These are phyloP conservation scores for Chymomyza amoena DNA, from an alignment of 2,888 invertebrate species.

Conservation along the genomic window DNA sequence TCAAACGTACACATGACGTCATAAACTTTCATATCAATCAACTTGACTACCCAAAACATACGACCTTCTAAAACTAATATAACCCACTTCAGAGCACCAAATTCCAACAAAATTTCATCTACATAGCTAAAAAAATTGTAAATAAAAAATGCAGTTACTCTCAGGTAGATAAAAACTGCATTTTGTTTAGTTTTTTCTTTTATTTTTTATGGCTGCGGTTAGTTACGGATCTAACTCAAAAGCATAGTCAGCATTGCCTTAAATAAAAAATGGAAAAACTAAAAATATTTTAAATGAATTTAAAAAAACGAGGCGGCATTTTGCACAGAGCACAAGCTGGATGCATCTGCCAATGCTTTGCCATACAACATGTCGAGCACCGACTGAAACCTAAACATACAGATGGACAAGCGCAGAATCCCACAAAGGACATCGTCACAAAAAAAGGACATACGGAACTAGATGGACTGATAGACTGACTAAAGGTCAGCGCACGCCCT, in stretches of 20 bases:
- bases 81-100: neutral
- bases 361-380: slow-evolving; percentile 67
- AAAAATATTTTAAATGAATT: slow-evolving; percentile 63
- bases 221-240: slow-evolving; percentile 58
- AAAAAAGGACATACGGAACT: neutral
- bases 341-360: slow-evolving; percentile 10
- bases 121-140: neutral
- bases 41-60: no score
- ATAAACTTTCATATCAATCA: no score
- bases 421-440: neutral
- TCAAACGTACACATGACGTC: no score
- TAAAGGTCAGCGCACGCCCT: slow-evolving; percentile 62
- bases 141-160: neutral
- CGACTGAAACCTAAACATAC: slow-evolving; percentile 66
- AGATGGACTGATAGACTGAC: slow-evolving; percentile 32
- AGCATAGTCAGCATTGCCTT: slow-evolving; percentile 1
- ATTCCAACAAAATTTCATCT: neutral
- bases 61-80: neutral
- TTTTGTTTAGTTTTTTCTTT: neutral
- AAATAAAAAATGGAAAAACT: slow-evolving; percentile 32
- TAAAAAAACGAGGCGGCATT: slow-evolving; percentile 34
- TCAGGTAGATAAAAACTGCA: neutral
- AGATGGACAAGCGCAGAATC: neutral
- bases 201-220: slow-evolving; percentile 49
- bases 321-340: neutral